These are phyloP conservation scores for Andrena chrysosceles DNA, from an alignment of 2,888 invertebrate species.

Conservation along the genomic window DNA sequence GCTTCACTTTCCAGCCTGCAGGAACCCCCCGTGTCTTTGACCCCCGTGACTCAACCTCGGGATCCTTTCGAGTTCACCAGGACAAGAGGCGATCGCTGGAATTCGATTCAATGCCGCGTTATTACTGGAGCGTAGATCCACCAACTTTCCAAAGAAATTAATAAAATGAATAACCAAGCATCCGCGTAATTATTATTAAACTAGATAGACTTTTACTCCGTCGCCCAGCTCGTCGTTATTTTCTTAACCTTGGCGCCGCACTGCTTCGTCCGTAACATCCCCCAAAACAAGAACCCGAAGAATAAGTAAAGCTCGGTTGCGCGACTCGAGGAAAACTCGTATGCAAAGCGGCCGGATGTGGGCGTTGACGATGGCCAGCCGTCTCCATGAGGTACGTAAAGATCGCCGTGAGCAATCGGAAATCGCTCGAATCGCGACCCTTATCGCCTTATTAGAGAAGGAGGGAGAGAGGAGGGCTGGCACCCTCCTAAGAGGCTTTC, in stretches of 20 bases:
- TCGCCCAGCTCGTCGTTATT: background rate
- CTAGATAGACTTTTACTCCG: background rate
- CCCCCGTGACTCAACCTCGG: slow-evolving; percentile 39
- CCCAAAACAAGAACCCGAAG: background rate
- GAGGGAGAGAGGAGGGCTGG: slow-evolving; percentile 36
- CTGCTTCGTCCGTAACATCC: background rate
- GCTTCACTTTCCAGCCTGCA: slow-evolving; percentile 30
- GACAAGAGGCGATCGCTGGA: too few species aligned
- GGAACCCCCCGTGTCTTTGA: slow-evolving; percentile 49
- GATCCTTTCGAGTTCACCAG: slow-evolving; percentile 3
- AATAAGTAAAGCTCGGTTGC: background rate
- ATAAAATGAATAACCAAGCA: too few species aligned
- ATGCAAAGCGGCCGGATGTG: slow-evolving; percentile 55
- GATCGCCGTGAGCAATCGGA: slow-evolving; percentile 60
- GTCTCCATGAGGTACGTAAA: background rate
- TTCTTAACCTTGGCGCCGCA: background rate
- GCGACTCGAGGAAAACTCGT: background rate
- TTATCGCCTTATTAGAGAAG: slow-evolving; percentile 82
- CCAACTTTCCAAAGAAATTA: too few species aligned
- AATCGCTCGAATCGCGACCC: slow-evolving; percentile 76
- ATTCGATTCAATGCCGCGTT: too few species aligned
- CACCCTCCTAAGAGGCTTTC: slow-evolving; percentile 56
- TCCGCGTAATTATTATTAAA: too few species aligned
- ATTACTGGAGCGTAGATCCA: too few species aligned
- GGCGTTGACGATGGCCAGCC: slow-evolving; percentile 70